Evolutionary conservation across 2,888 invertebrate genomes (phyloP), one percentile per base, ranked within the genome.

Genomic region (Exephanes ischioxanthus): DNA sequence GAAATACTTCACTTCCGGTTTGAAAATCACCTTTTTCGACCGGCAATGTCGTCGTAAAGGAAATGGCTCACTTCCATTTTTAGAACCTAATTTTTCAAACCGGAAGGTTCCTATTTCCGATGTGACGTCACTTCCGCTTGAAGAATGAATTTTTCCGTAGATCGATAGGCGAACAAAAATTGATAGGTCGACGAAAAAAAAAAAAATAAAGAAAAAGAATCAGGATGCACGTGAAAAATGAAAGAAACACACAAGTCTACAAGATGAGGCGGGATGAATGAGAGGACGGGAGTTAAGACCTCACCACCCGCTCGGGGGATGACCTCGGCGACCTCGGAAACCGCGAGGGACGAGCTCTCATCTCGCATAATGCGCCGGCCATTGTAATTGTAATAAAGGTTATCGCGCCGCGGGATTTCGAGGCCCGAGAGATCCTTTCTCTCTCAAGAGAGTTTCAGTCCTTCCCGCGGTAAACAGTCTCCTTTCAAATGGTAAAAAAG

Each of bases 321-420:
- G 58, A 80, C 72, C 71, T 80, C 30, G 30, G 6, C 66, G 80
- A 72, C 37, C 80, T 76, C 72, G 26, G 5, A 33, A 26, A 22
- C 33, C 16, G 14, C 33, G 67, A 33, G 66, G 37, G 19, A 76
- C 66, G 51, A 30, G 66, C 51, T 51, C 33, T 26, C 58, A n/a
- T 0, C 48, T 66, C 76, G 67, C 68, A 73, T 63, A 70, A 73
- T 61, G 63, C 63, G 48, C 72, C 33, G 53, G 14, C 70, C 83
- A 83, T 86, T 86, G 80, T 83, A 70, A 86, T 86, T 80, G 67
- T 83, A 86, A 86, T 86, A 75, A 84, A 83, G 83, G 86, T 83
- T 84, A 83, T 83, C 83, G 80, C 63, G 63, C 63, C 73, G 19
- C 37, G 58, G 80, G 68, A 78, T 80, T 78, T 77, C 48, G 58